Conservation (phyloP, 2,797 vertebrate genomes). For the Gadopsis marmoratus region DNA sequence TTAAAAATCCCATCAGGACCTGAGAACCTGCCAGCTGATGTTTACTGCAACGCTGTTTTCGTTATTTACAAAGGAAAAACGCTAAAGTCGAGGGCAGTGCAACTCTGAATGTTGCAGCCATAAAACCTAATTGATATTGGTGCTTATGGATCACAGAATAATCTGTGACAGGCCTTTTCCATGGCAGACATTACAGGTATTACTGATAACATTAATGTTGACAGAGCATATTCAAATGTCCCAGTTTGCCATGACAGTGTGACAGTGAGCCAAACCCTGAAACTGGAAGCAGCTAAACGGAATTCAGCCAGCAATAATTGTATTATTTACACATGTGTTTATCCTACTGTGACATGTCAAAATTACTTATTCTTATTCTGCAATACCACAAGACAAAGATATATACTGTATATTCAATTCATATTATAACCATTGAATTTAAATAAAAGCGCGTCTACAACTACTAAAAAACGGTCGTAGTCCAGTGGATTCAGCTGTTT, state of each 20-base stretch:
- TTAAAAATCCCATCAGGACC: too few species aligned
- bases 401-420: neutral
- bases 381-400: neutral
- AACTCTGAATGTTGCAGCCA: neutral
- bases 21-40: too few species aligned
- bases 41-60: neutral
- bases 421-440: neutral
- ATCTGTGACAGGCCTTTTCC: slow-evolving; percentile 11
- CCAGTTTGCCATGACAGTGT: neutral
- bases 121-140: neutral
- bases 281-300: slow-evolving; percentile 11
- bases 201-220: neutral
- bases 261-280: neutral
- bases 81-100: neutral
- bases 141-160: slow-evolving; percentile 18
- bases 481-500: slow-evolving; percentile 40
- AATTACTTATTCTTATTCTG: neutral
- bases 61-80: slow-evolving; percentile 4
- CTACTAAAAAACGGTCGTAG: slow-evolving; percentile 12
- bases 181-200: neutral
- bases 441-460: slow-evolving; percentile 14
- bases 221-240: neutral
- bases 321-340: neutral
- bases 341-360: neutral
- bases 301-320: neutral